These are phyloP conservation scores for Austrolebias charrua DNA, from an alignment of 2,797 vertebrate species.

Conservation along the genomic window DNA sequence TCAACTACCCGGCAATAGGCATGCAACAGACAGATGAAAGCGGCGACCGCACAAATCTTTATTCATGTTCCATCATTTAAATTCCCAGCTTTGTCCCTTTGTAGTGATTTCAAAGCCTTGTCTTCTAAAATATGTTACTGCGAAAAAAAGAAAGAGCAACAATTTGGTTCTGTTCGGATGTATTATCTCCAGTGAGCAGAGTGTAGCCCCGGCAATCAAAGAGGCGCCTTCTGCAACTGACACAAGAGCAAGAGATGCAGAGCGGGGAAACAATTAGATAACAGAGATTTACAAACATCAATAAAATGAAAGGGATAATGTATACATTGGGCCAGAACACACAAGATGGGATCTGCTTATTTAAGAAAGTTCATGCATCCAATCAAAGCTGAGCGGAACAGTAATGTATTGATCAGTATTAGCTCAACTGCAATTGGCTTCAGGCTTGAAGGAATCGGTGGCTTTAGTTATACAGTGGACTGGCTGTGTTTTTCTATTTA, in stretches of 20 bases:
- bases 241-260: constrained; percentile 47
- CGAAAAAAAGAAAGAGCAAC: constrained; percentile 60
- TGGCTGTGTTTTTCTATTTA: constrained; percentile 30
- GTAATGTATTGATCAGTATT: constrained; percentile 43
- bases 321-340: constrained; percentile 14
- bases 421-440: constrained; percentile 54
- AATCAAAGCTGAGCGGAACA: constrained; percentile 43
- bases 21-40: constrained; percentile 54
- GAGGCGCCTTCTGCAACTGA: constrained; percentile 56
- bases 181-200: constrained; percentile 65
- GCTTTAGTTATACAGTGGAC: constrained; percentile 8
- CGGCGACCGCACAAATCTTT: constrained; percentile 46
- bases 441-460: constrained; percentile 15
- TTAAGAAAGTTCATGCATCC: constrained; percentile 55
- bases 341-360: constrained; percentile 50
- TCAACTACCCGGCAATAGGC: constrained; percentile 29
- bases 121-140: constrained; percentile 67
- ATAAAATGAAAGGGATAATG: constrained; percentile 55
- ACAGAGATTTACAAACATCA: constrained; percentile 65
- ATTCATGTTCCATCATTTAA: constrained; percentile 70
- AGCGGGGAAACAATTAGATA: constrained; percentile 63
- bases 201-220: constrained; percentile 70
- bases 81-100: constrained; percentile 64
- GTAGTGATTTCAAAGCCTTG: constrained; percentile 58
- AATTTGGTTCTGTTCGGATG: constrained; percentile 67